These are phyloP conservation scores for Gymnocypris eckloni DNA, from an alignment of 2,797 vertebrate species.

Conservation along the genomic window DNA sequence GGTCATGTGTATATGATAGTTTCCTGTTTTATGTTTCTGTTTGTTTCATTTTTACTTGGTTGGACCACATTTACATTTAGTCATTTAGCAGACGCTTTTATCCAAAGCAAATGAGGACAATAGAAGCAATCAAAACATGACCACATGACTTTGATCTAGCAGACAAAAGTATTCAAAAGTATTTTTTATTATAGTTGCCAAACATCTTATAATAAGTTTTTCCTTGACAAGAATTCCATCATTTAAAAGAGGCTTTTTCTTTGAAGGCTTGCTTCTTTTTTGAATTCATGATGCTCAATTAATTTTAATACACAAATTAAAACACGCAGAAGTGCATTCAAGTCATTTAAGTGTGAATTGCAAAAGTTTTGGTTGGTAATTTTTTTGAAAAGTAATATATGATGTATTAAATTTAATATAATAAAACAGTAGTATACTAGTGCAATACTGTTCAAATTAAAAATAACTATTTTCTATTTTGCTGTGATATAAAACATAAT, in stretches of 20 bases:
- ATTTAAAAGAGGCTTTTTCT: neutral
- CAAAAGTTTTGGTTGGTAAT: neutral
- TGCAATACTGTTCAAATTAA: neutral
- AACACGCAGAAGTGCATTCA: neutral
- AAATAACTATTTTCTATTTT: neutral
- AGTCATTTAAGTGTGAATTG: neutral
- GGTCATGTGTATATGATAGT: too few relatives aligned
- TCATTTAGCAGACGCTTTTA: too few relatives aligned
- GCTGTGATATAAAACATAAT: too few relatives aligned
- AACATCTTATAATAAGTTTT: neutral
- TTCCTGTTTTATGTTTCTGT: too few relatives aligned
- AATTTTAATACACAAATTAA: conserved; percentile 6
- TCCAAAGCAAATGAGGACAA: too few relatives aligned
- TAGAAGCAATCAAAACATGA: too few relatives aligned
- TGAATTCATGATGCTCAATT: neutral
- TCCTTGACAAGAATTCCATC: neutral
- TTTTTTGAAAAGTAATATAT: neutral
- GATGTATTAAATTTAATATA: neutral
- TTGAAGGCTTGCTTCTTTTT: neutral
- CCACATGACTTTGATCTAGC: too few relatives aligned
- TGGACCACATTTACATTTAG: too few relatives aligned
- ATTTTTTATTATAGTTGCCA: neutral
- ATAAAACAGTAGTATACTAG: neutral
- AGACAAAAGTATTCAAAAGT: too few relatives aligned
- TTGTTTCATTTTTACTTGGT: too few relatives aligned